Evolutionary conservation across 2,113 vertebrate species (phyloP), one percentile per base, ranked within the genome.

Genomic region (Plestiodon gilberti): DNA sequence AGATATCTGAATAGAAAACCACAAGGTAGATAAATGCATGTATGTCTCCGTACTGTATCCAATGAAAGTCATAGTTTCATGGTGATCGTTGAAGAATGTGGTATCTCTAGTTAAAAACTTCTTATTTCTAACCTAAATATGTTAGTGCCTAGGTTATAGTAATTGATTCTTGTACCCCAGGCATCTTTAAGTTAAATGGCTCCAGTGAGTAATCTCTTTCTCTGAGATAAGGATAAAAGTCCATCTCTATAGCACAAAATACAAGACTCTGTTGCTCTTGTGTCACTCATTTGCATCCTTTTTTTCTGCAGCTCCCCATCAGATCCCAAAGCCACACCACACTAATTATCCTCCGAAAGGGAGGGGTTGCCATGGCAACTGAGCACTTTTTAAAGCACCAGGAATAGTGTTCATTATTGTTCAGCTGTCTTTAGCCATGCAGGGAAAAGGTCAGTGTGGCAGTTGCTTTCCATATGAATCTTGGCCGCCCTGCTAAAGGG

Each of bases 311-410:
- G 52, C 61, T 62, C 88, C 1, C 7, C 67, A 80, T 64, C 83
- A 57, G 92, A 92, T 85, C 92, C 94, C 94, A 93, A 94, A 84
- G 86, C 95, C 96, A 93, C 93, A 76, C 95, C 78, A 92, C 88
- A 93, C 96, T 96, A 95, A 97, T 97, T 95, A 96, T 96, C 96
- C 95, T 80, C 48, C 90, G 97, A 96, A 94, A 95, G 96, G 93
- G 95, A 96, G 93, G 91, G 88, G 95, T 95, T 94, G 25, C 93
- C 96, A 93, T 96, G 94, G 96, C 64, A 96, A 98, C 96, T 70
- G 23, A 87, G 87, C 92, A 81, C 94, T 96, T 95, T 88, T 93
- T 92, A 93, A 94, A 95, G 90, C 92, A 23, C 87, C 76, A 65
- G 73, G 86, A 90, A 89, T 94, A 91, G 89, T 94, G 94, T 92